Conservation (phyloP, 53 echinoderm and acorn worm species). For the Antedon mediterranea region DNA sequence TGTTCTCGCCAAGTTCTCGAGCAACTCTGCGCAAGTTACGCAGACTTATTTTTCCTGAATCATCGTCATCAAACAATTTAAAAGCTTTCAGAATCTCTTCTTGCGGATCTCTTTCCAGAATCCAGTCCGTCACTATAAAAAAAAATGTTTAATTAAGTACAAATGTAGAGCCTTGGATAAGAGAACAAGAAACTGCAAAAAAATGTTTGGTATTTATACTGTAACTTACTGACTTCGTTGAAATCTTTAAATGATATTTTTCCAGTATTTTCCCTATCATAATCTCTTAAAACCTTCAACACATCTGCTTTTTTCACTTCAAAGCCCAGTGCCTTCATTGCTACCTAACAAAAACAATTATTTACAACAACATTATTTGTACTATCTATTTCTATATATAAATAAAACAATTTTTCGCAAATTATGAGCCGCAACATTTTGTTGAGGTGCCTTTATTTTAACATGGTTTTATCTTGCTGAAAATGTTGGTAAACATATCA, state of each 20-base stretch:
- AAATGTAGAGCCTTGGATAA: too few relatives aligned
- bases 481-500: too few relatives aligned
- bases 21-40: constrained; percentile 86
- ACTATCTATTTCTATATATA: background rate
- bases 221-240: constrained; percentile 98
- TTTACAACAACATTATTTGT: background rate
- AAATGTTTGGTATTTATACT: too few relatives aligned
- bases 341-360: constrained; percentile 33
- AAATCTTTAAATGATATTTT: constrained; percentile 89
- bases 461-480: too few relatives aligned
- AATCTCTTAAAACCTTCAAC: constrained; percentile 79
- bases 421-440: too few relatives aligned
- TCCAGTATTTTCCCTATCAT: constrained; percentile 78
- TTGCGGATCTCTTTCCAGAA: constrained; percentile 86
- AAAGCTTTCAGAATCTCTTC: constrained; percentile 87
- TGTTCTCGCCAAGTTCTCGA: constrained; percentile 82
- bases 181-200: too few relatives aligned
- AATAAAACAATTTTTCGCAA: too few relatives aligned
- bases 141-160: too few relatives aligned
- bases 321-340: constrained; percentile 96
- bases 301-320: constrained; percentile 99
- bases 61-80: constrained; percentile 89
- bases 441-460: too few relatives aligned
- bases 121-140: constrained; percentile 83
- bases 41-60: constrained; percentile 86